Conservation (phyloP, 2,888 invertebrate species). For the Platynereis dumerilii region DNA sequence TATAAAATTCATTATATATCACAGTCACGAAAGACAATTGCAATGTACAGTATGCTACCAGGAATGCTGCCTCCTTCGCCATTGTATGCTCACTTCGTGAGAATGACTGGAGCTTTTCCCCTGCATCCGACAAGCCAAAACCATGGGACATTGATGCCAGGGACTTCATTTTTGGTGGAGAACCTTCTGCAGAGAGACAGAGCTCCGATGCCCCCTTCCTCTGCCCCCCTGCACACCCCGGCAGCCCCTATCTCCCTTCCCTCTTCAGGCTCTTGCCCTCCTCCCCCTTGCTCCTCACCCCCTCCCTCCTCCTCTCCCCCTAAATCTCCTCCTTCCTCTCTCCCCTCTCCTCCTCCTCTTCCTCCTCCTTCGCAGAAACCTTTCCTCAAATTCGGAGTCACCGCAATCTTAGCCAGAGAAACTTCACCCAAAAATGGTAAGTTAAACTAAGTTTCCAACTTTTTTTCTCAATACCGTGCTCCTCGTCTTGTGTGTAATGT, state of each 20-base stretch:
- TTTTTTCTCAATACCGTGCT: too few relatives aligned
- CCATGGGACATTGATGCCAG: conserved; percentile 16
- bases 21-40: too few relatives aligned
- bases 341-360: neutral
- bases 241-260: neutral
- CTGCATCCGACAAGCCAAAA: conserved; percentile 1
- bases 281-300: neutral
- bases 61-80: too few relatives aligned
- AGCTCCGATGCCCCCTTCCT: conserved; percentile 4
- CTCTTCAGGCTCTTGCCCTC: neutral
- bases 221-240: neutral
- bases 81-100: too few relatives aligned
- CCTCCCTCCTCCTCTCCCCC: neutral
- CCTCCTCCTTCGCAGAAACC: conserved; percentile 37
- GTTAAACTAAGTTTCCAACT: too few relatives aligned
- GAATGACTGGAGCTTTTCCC: conserved; percentile 4
- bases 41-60: too few relatives aligned
- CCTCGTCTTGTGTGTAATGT: neutral
- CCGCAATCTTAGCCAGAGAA: conserved; percentile 54
- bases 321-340: neutral
- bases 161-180: conserved; percentile 54
- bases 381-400: conserved; percentile 57
- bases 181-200: conserved; percentile 48
- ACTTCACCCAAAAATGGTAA: conserved; percentile 31
- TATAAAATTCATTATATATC: too few relatives aligned